Base-by-base conservation (phyloP, 1,140 invertebrate genomes). In the Idris sp. region DNA sequence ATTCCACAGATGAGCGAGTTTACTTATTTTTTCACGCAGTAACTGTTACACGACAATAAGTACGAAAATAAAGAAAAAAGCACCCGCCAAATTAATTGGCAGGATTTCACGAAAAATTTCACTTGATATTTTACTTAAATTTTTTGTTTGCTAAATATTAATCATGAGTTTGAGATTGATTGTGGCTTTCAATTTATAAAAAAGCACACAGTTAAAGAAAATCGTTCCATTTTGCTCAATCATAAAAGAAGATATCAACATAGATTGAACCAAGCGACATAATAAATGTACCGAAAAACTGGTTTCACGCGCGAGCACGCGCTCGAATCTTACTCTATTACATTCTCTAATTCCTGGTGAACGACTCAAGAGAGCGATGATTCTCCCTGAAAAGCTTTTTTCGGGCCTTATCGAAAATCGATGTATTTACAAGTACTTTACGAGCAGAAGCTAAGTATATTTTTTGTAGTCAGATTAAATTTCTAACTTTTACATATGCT, bases 211-310 rank as follows among this genome's bases (percentile, higher is more conserved):
- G 18, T 44, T 67, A 16, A 8, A 8, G n/a, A 54, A 54, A 54
- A 46, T 46, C 54, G 48, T 41, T 43, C 43, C 25, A 33, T 41
- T 58, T 48, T 40, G 41, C 15, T 9, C 43, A 59, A 69, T 68
- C 36, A 59, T 59, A 69, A 46, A 59, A 9, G 22, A 16, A 53
- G 31, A 54, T 61, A 54, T 71, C 14, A 25, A 2, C 41, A 13
- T 40, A 61, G 49, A 61, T 51, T 46, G 51, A 49, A 49, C 49
- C 58, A 28, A 10, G 69, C 33, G 44, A 53, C 54, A 38, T 74
- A 67, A 61, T 56, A 62, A 80, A 80, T 80, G 67, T 76, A 71
- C 62, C 75, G 71, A 74, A 76, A 76, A 79, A 73, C 65, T 76
- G 65, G 74, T 79, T 79, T 79, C 71, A 79, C 72, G 74, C 77